phyloP scores from a whole-genome alignment of 2,113 vertebrate genomes.

The Neomonachus schauinslandi region DNA sequence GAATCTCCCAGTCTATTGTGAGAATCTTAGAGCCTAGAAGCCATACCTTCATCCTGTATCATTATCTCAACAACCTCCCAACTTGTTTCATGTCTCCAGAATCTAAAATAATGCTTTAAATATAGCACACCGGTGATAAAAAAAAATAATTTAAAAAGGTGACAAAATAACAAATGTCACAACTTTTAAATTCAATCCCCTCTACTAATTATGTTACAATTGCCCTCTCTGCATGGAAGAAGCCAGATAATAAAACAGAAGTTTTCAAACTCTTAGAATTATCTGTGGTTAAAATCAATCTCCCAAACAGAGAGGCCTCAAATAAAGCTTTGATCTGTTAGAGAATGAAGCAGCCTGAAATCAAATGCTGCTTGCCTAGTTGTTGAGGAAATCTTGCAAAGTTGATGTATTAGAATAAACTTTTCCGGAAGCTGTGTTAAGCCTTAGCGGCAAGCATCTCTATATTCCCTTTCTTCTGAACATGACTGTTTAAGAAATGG shows the following conservation, averaged over 20 bases:
- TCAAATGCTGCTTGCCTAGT: background rate
- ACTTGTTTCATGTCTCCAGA: background rate
- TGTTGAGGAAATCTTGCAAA: background rate
- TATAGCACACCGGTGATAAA: background rate
- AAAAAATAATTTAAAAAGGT: background rate
- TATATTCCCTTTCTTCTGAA: background rate
- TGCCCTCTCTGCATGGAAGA: background rate
- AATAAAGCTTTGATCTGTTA: background rate
- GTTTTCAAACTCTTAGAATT: background rate
- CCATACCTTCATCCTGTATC: background rate
- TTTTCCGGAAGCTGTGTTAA: background rate
- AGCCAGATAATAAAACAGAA: background rate
- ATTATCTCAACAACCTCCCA: background rate
- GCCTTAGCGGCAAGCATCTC: background rate
- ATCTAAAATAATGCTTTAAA: background rate
- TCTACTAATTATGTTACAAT: background rate
- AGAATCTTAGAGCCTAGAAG: background rate
- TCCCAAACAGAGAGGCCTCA: background rate
- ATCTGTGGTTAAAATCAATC: background rate
- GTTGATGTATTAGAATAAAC: background rate
- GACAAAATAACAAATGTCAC: background rate
- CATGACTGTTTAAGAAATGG: background rate
- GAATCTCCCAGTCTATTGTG: background rate
- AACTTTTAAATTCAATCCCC: background rate
- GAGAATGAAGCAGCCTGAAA: background rate